These are phyloP conservation scores for Hippocampus abdominalis DNA, from an alignment of 2,113 vertebrate species.

Conservation along the genomic window DNA sequence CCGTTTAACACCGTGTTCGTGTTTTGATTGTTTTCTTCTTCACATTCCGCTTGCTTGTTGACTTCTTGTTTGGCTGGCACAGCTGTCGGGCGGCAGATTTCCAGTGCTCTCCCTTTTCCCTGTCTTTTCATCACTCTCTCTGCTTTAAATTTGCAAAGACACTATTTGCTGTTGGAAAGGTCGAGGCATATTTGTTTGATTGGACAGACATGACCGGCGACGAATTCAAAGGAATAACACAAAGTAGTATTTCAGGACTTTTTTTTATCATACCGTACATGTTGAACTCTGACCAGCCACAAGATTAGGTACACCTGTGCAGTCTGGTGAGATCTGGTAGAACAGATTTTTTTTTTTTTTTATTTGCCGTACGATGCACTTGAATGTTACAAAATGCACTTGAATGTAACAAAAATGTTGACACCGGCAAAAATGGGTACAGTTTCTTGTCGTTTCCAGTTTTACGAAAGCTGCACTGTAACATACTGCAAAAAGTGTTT, in stretches of 20 bases:
- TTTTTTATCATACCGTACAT: not conserved
- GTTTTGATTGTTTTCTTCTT: conserved; percentile 6
- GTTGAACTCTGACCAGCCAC: not conserved
- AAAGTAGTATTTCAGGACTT: not conserved
- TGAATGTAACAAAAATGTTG: too few relatives aligned
- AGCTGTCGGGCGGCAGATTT: conserved; percentile 19
- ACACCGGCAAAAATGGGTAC: too few relatives aligned
- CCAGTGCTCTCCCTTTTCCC: conserved; percentile 24
- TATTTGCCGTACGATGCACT: too few relatives aligned
- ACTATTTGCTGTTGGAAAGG: not conserved
- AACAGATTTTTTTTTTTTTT: not conserved
- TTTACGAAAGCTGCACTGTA: too few relatives aligned
- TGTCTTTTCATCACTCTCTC: conserved; percentile 5
- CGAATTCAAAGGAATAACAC: not conserved
- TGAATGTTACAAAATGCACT: too few relatives aligned
- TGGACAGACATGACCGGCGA: too few relatives aligned
- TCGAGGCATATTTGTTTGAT: not conserved
- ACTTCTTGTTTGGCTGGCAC: conserved; percentile 16
- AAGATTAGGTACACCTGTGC: not conserved
- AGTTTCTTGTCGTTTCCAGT: too few relatives aligned
- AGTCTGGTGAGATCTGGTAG: conserved; percentile 4
- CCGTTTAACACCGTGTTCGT: conserved; percentile 2
- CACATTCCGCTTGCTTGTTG: conserved; percentile 5
- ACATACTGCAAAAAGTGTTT: too few relatives aligned
- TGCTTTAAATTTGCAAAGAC: not conserved